phyloP scores from a whole-genome alignment of 2,888 invertebrate species.

The Hermaeophaga mercurialis region DNA sequence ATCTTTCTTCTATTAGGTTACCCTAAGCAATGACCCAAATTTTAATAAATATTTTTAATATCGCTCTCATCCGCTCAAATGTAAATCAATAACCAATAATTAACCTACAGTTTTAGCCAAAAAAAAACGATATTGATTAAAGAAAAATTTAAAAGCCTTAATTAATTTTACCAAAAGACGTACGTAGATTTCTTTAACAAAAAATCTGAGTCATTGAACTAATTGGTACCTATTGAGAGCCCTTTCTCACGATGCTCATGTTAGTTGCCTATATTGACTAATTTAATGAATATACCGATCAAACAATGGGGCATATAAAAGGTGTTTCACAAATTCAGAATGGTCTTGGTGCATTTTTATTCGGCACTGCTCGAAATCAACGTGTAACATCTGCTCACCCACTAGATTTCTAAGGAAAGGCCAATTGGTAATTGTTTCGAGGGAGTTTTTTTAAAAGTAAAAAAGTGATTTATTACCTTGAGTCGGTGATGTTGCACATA shows the following conservation, averaged over 20 bases:
- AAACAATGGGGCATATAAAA: conserved; percentile 36
- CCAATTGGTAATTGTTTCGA: conserved; percentile 48
- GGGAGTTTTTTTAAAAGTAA: conserved; percentile 45
- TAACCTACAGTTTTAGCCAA: too few species aligned
- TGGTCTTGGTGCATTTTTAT: conserved; percentile 35
- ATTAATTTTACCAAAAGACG: too few species aligned
- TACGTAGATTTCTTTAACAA: too few species aligned
- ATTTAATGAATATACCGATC: conserved; percentile 38
- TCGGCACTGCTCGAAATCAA: conserved; percentile 32
- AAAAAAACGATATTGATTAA: too few species aligned
- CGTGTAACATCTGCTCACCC: conserved; percentile 46
- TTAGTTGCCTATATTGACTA: conserved; percentile 29
- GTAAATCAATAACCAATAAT: too few species aligned
- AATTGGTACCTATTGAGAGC: conserved; percentile 28
- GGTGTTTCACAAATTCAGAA: conserved; percentile 36
- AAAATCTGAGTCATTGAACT: conserved; percentile 27
- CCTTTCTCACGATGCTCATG: conserved; percentile 33
- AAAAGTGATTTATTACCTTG: conserved; percentile 46
- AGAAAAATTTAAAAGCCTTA: too few species aligned
- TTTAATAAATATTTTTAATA: too few species aligned
- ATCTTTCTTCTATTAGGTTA: too few species aligned
- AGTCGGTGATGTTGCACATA: conserved; percentile 44
- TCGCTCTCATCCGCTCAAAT: too few species aligned
- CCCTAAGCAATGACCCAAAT: too few species aligned
- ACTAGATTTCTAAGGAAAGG: conserved; percentile 38